Percentiles rank a stretch among this genome's conserved stretches.
Evolutionary conservation across 2,797 vertebrate genomes (phyloP).

Genomic region (Amniataba percoides): DNA sequence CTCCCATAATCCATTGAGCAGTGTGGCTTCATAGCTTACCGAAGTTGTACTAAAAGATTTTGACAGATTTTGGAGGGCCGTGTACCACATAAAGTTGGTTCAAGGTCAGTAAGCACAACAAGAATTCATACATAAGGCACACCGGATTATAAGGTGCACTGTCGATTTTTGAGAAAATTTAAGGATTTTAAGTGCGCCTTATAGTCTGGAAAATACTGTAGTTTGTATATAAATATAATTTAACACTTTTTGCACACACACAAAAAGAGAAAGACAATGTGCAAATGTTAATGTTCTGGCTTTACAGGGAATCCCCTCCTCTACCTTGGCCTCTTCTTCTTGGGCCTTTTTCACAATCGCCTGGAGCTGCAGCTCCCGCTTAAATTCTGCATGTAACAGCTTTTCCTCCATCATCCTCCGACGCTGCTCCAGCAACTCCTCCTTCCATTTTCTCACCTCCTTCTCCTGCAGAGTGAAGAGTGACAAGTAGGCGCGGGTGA

Average conservation of each 20-base stretch:
- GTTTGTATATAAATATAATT: not conserved
- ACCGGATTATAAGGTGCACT: too few species aligned
- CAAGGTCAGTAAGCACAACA: too few species aligned
- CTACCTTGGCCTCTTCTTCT: conserved; percentile 97
- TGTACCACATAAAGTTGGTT: too few species aligned
- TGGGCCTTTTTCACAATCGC: conserved; percentile 99
- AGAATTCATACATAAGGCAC: too few species aligned
- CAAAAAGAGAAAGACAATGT: not conserved
- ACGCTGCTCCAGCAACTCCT: conserved; percentile 95
- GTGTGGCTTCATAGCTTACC: too few species aligned
- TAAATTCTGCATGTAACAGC: conserved; percentile 95
- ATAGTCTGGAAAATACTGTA: too few species aligned
- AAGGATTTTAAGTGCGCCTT: too few species aligned
- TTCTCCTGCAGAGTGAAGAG: conserved; percentile 88
- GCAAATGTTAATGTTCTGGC: not conserved
- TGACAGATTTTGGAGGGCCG: too few species aligned
- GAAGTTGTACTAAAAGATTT: too few species aligned
- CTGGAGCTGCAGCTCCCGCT: conserved; percentile 96
- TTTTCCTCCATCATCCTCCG: conserved; percentile 99
- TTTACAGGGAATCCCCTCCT: conserved; percentile 9
- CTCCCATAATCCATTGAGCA: too few species aligned
- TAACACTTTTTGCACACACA: not conserved
- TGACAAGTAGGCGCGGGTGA: conserved; percentile 22
- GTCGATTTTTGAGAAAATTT: too few species aligned
- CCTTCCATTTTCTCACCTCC: conserved; percentile 98